These are phyloP conservation scores for Stegostoma tigrinum DNA, from an alignment of 2,113 vertebrate genomes.

Conservation along the genomic window DNA sequence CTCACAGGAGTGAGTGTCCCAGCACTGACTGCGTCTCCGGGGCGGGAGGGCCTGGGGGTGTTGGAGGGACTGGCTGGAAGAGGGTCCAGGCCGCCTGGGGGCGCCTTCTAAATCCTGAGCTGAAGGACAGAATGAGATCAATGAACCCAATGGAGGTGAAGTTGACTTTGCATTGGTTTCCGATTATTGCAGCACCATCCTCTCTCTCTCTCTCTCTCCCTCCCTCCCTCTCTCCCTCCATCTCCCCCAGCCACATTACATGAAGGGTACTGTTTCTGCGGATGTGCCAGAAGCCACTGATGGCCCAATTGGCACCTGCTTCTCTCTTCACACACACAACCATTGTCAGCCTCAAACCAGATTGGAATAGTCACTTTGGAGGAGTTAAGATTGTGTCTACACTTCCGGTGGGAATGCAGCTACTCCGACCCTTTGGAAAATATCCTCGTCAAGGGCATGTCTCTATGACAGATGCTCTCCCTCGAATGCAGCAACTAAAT, in stretches of 20 bases:
- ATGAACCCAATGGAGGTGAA: background rate
- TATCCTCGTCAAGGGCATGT: background rate
- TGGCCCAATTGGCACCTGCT: background rate
- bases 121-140: background rate
- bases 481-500: slow-evolving; percentile 9
- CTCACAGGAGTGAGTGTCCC: background rate
- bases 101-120: background rate
- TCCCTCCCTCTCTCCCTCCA: background rate
- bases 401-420: background rate
- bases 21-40: background rate
- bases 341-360: background rate
- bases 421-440: background rate
- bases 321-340: background rate
- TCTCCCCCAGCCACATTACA: background rate
- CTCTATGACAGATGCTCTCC: background rate
- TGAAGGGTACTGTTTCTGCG: background rate
- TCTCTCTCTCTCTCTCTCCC: background rate
- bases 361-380: background rate
- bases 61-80: background rate
- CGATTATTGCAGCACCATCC: background rate
- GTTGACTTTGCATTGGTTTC: background rate
- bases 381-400: background rate
- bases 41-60: background rate
- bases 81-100: background rate
- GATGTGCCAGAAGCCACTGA: no score